These are phyloP conservation scores for Oxyura jamaicensis DNA, from an alignment of 2,113 vertebrate genomes.

Conservation along the genomic window DNA sequence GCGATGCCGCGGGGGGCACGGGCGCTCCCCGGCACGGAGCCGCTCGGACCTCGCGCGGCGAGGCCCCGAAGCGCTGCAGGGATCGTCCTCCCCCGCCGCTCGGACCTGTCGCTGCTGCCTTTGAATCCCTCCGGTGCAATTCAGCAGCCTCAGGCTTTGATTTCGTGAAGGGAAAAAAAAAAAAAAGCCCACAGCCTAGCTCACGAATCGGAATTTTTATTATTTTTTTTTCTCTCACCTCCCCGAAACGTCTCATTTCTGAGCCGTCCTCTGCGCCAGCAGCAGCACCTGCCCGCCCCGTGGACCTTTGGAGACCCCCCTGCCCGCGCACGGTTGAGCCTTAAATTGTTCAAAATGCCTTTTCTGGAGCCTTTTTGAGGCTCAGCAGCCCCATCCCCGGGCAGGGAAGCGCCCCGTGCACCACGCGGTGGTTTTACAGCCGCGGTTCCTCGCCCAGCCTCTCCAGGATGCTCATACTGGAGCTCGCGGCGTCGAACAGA, in stretches of 20 bases:
- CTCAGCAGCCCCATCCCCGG: background rate
- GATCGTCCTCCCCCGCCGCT: background rate
- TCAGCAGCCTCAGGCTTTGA: background rate
- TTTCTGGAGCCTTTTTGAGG: background rate
- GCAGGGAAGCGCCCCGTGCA: background rate
- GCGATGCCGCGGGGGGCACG: too few species aligned
- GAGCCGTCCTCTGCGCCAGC: background rate
- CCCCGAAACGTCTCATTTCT: background rate
- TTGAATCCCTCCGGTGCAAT: background rate
- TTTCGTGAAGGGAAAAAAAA: background rate
- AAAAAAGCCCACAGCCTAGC: background rate
- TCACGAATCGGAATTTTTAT: background rate
- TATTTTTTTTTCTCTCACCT: background rate
- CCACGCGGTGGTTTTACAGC: rapidly evolving
- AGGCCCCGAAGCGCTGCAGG: background rate
- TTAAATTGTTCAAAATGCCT: background rate
- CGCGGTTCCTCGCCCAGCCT: background rate
- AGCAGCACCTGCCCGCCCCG: background rate
- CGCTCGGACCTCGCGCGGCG: background rate
- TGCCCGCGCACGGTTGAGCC: rapidly evolving
- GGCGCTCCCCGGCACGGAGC: background rate
- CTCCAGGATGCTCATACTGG: background rate
- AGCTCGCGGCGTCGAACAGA: background rate
- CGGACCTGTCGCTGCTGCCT: background rate
- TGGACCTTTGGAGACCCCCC: background rate